A percentile compares a stretch with the other conserved stretches of the same genome.
Conservation (phyloP, 2,888 invertebrate species). For the Dynastes tityus region DNA sequence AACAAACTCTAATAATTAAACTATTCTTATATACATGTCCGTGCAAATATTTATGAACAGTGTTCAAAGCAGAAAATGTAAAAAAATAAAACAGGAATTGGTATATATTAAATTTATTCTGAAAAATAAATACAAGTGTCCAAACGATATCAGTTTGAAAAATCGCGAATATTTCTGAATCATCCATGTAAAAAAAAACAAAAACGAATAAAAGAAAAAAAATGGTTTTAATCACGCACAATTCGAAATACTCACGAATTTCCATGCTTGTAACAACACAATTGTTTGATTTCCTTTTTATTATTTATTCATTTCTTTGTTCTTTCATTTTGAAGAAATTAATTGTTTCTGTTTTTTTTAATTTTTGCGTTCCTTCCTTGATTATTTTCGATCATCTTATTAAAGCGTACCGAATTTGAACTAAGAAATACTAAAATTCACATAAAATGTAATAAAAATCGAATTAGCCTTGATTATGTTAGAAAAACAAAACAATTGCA, state of each 20-base stretch:
- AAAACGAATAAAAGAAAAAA: background rate
- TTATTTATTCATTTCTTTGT: background rate
- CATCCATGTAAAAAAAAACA: constrained; percentile 3
- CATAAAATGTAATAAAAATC: background rate
- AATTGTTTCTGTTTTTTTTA: background rate
- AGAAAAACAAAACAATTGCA: too few species aligned
- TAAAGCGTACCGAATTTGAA: constrained; percentile 33
- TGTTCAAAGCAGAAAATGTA: background rate
- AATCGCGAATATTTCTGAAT: constrained; percentile 19
- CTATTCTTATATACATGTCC: too few species aligned
- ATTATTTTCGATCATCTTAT: too few species aligned
- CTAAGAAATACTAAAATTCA: constrained; percentile 10
- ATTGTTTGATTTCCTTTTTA: constrained; percentile 9
- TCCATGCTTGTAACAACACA: constrained; percentile 25
- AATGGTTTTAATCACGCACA: background rate
- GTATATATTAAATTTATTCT: constrained; percentile 51
- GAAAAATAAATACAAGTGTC: constrained; percentile 50
- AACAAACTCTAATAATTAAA: too few species aligned
- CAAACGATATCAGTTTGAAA: constrained; percentile 31
- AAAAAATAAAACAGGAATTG: constrained; percentile 12
- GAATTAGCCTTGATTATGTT: too few species aligned
- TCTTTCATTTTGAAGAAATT: constrained; percentile 6
- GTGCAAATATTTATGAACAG: too few species aligned
- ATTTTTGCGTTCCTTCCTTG: background rate
- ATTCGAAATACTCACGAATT: constrained; percentile 24